Percentiles rank a stretch among this genome's conserved stretches.
Evolutionary conservation across 2,113 vertebrate genomes (phyloP).

Genomic region (Eonycteris spelaea): DNA sequence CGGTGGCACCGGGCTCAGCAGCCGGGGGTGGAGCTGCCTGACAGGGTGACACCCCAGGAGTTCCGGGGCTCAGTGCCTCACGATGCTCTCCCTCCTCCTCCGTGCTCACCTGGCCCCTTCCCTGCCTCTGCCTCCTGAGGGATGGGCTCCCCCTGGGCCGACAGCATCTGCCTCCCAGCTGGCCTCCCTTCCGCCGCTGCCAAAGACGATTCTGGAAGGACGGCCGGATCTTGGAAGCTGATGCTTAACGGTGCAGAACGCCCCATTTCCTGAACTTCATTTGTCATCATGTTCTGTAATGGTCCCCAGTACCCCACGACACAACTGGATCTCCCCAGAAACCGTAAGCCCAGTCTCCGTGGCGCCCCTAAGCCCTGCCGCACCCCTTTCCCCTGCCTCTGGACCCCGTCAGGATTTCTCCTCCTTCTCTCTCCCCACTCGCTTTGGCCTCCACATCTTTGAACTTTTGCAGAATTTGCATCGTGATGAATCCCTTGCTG

Average conservation of each 20-base stretch:
- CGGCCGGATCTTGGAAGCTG: fast-evolving
- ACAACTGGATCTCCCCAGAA: not conserved
- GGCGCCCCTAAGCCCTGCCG: fast-evolving
- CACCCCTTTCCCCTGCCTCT: not conserved
- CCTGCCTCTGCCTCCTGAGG: not conserved
- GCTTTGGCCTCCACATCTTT: not conserved
- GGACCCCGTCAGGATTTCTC: not conserved
- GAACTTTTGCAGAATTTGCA: conserved; percentile 12
- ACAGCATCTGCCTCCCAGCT: not conserved
- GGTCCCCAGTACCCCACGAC: not conserved
- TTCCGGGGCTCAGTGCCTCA: fast-evolving
- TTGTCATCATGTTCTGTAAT: fast-evolving
- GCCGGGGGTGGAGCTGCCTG: fast-evolving
- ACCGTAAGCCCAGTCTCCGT: not conserved
- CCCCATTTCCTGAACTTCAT: not conserved
- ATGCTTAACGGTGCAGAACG: not conserved
- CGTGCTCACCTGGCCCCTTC: too few species aligned
- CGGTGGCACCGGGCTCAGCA: fast-evolving
- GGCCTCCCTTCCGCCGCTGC: not conserved
- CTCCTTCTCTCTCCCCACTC: not conserved
- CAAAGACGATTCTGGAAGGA: not conserved
- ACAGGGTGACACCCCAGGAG: fast-evolving
- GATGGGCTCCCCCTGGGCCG: fast-evolving
- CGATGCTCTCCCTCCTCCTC: not conserved
- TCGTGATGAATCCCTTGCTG: conserved; percentile 23